A percentile compares a stretch with the other conserved stretches of the same genome.
Conservation (phyloP, 2,888 invertebrate genomes). For the Pachycephus smyrnensis region DNA sequence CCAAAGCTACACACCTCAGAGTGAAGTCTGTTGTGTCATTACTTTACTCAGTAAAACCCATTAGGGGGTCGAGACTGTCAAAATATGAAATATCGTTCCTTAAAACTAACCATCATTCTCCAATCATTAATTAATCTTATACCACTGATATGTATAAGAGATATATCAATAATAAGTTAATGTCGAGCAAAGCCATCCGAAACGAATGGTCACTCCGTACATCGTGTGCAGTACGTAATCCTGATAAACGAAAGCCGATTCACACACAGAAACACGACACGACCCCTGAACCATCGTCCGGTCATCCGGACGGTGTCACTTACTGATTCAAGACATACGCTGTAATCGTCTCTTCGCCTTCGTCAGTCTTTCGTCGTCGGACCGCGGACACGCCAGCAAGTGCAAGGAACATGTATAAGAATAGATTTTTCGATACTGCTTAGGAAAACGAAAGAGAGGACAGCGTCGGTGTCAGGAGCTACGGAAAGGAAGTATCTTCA, state of each 20-base stretch:
- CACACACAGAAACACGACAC: constrained; percentile 25
- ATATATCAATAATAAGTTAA: background rate
- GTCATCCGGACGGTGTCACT: constrained; percentile 34
- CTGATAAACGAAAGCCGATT: constrained; percentile 7
- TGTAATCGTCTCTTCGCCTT: background rate
- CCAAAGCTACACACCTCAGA: no score
- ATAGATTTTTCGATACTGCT: background rate
- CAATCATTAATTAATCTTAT: background rate
- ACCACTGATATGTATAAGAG: background rate
- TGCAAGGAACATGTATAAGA: background rate
- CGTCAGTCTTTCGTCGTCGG: constrained; percentile 12
- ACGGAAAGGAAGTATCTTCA: background rate
- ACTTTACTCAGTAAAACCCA: background rate
- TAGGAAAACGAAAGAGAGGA: background rate
- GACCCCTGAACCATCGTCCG: constrained; percentile 61
- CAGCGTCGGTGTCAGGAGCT: background rate
- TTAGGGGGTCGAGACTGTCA: background rate
- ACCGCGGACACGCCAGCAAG: background rate
- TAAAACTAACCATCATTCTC: background rate
- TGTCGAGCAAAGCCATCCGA: background rate
- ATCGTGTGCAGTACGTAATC: background rate
- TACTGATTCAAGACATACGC: constrained; percentile 3
- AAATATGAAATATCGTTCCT: background rate
- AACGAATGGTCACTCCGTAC: background rate
- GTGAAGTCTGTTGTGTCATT: background rate